Conservation (phyloP, 2,113 vertebrate species). For the Albula glossodonta region DNA sequence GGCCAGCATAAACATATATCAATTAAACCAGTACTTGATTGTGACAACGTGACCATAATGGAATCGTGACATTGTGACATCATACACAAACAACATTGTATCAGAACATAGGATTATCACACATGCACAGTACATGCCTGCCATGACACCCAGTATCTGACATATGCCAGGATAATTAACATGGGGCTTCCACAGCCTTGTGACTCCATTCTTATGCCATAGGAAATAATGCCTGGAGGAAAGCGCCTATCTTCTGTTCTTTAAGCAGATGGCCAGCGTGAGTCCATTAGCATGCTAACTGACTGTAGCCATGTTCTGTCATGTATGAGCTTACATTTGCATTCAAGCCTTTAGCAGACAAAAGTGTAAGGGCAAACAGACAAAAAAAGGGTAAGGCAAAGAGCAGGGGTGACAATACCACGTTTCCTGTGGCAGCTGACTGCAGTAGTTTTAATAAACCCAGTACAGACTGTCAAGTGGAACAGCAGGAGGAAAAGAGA, state of each 20-base stretch:
- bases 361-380: no score
- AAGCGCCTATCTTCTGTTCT: background rate
- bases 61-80: background rate
- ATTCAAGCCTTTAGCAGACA: no score
- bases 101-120: background rate
- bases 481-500: no score
- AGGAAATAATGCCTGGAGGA: background rate
- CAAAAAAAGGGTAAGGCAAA: no score
- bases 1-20: background rate
- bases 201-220: background rate
- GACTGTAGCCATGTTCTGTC: constrained; percentile 1
- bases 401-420: no score
- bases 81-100: background rate
- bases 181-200: background rate
- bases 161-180: background rate
- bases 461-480: no score
- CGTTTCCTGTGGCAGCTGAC: no score
- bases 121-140: background rate
- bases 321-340: background rate
- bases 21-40: background rate
- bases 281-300: constrained; percentile 20
- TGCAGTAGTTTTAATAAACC: no score
- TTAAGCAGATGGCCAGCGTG: background rate
- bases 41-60: background rate
- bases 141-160: background rate